A percentile compares a stretch with the other conserved stretches of the same genome.
These are phyloP conservation scores for Thera obeliscata DNA, from an alignment of 2,888 invertebrate genomes.

Conservation along the genomic window DNA sequence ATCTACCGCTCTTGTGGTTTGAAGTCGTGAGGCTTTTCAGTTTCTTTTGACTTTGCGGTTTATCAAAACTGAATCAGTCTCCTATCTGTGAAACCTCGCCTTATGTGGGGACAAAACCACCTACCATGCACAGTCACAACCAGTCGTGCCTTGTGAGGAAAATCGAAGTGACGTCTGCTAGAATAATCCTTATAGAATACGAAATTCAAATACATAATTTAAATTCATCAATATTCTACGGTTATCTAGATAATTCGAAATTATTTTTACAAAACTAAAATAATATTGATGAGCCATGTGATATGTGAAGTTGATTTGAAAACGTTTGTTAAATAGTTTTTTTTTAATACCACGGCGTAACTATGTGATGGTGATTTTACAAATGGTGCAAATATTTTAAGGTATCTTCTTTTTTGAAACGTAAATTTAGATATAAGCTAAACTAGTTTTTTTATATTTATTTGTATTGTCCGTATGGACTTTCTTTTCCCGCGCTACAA, in stretches of 20 bases:
- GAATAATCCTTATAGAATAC: slow-evolving; percentile 9
- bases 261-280: too few relatives aligned
- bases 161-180: slow-evolving; percentile 51
- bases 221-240: not conserved
- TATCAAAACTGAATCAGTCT: not conserved
- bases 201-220: slow-evolving; percentile 1
- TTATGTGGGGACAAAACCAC: slow-evolving; percentile 67
- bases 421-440: too few relatives aligned
- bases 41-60: too few relatives aligned
- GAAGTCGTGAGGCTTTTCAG: too few relatives aligned
- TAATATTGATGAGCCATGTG: not conserved
- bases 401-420: too few relatives aligned
- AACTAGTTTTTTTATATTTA: too few relatives aligned
- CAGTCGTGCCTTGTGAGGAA: slow-evolving; percentile 63
- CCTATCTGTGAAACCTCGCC: slow-evolving; percentile 35
- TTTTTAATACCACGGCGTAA: not conserved
- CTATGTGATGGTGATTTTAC: not conserved
- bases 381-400: not conserved
- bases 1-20: too few relatives aligned
- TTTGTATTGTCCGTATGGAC: too few relatives aligned
- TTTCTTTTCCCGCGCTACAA: too few relatives aligned
- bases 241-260: not conserved
- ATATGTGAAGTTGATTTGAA: too few relatives aligned
- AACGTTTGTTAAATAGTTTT: not conserved
- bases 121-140: slow-evolving; percentile 49